Conservation (phyloP, 2,888 invertebrate species). For the Horisme vitalbata region DNA sequence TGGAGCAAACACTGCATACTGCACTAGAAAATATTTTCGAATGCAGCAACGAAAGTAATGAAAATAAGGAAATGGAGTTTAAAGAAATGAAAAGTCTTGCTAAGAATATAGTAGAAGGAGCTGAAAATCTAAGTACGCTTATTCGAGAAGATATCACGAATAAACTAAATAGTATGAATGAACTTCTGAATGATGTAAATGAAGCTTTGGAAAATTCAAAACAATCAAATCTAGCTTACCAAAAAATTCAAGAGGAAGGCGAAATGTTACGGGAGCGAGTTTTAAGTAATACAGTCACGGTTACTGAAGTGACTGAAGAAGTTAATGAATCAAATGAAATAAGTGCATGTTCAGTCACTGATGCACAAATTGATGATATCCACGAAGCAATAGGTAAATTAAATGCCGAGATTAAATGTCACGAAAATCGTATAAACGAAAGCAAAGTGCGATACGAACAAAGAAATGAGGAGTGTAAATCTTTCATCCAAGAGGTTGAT, state of each 20-base stretch:
- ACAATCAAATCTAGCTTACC: conserved; percentile 64
- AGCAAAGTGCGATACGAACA: conserved; percentile 62
- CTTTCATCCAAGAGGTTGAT: conserved; percentile 71
- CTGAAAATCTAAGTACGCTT: conserved; percentile 70
- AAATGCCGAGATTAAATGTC: conserved; percentile 62
- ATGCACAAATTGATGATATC: conserved; percentile 66
- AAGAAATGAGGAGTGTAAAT: conserved; percentile 65
- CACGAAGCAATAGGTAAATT: conserved; percentile 62
- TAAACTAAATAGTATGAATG: conserved; percentile 76
- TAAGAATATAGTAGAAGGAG: conserved; percentile 68
- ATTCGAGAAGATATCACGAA: conserved; percentile 75
- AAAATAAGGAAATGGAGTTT: conserved; percentile 62
- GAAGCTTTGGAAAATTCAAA: conserved; percentile 69
- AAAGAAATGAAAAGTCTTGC: conserved; percentile 71
- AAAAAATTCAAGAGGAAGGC: conserved; percentile 61
- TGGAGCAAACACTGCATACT: conserved; percentile 60
- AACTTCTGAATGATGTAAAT: conserved; percentile 72
- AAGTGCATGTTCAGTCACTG: conserved; percentile 40
- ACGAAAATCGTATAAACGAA: conserved; percentile 64
- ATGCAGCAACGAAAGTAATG: conserved; percentile 48
- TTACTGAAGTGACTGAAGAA: conserved; percentile 26
- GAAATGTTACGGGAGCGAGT: conserved; percentile 39
- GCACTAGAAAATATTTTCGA: conserved; percentile 60
- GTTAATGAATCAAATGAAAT: conserved; percentile 20
- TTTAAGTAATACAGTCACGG: conserved; percentile 12